Base-by-base conservation (phyloP, 2,888 invertebrate genomes). In the Perizoma affinitatum region DNA sequence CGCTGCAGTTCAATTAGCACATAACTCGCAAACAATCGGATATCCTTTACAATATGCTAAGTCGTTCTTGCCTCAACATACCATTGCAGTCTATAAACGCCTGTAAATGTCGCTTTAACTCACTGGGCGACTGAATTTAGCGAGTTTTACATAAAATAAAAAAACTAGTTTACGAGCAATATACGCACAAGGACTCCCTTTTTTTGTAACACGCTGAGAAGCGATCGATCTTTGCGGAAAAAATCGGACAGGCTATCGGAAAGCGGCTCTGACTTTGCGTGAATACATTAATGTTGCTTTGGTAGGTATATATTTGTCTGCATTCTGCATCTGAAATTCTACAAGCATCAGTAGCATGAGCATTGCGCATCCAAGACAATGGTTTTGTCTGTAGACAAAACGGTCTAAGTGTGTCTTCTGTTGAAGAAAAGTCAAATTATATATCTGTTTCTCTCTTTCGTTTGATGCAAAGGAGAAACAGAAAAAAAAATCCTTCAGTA, bases 11-110 rank as follows among this genome's bases (percentile, higher is more conserved):
- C 49, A 40, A 45, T 45, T 33, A 45, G 22, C 33, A 6, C 11
- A 22, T 45, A 6, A 42, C 45, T 22, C 22, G 22, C 3, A 35
- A 47, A 9, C 33, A 45, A 46, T 47, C 47, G 35, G 35, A 22
- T 34, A 35, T 47, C 35, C 47, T 47, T 47, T 47, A n/a, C n/a
- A n/a, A n/a, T n/a, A n/a, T n/a, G n/a, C n/a, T n/a, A 45, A 45
- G n/a, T 22, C 7, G 45, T 45, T 45, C n/a, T 47, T n/a, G 45
- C 22, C 6, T 4, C 8, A 46, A 46, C 6, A 9, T 46, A 9
- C 8, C 33, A 22, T 22, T 2, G 3, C 22, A 22, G 5, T 6
- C 45, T 45, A 45, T 45, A 45, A 45, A 45, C 5, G 22, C 45
- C 22, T 45, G 47, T 47, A 47, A 47, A 47, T 47, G 47, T 35